Conservation (phyloP, 1,140 invertebrate genomes). For the Maconellicoccus hirsutus region DNA sequence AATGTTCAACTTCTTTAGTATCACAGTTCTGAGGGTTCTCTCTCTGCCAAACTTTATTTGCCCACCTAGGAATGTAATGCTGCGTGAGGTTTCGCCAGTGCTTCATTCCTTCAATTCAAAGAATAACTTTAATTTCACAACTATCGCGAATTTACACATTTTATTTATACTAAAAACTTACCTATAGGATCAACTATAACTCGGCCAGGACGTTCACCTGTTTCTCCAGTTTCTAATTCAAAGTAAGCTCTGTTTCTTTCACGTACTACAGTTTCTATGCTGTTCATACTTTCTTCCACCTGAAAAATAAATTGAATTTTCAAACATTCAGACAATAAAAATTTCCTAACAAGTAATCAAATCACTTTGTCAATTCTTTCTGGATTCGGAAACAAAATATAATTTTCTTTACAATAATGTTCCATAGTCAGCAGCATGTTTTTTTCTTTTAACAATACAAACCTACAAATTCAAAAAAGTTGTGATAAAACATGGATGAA, state of each 20-base stretch:
- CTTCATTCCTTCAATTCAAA: conserved; percentile 33
- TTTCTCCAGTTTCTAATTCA: conserved; percentile 77
- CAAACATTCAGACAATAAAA: background rate
- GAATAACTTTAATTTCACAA: background rate
- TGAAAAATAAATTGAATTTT: conserved; percentile 30
- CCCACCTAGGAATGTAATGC: conserved; percentile 44
- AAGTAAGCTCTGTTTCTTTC: conserved; percentile 89
- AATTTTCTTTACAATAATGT: conserved; percentile 56
- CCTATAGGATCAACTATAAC: conserved; percentile 47
- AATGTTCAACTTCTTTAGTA: conserved; percentile 47
- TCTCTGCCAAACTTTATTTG: conserved; percentile 47
- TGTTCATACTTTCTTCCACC: conserved; percentile 87
- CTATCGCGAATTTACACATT: conserved; percentile 7
- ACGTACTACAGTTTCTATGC: conserved; percentile 78
- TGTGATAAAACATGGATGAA: too few species aligned
- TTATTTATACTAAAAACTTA: conserved; percentile 27
- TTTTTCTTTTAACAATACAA: conserved; percentile 84
- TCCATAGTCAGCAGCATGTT: conserved; percentile 98
- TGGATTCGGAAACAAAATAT: conserved; percentile 76
- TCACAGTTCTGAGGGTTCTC: conserved; percentile 37
- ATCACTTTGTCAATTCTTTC: conserved; percentile 87
- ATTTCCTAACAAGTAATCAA: background rate
- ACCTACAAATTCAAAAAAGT: conserved; percentile 44
- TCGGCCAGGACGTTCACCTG: conserved; percentile 57
- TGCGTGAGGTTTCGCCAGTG: conserved; percentile 37